phyloP scores from a whole-genome alignment of 2,888 invertebrate species.

The Brachyptera risi region DNA sequence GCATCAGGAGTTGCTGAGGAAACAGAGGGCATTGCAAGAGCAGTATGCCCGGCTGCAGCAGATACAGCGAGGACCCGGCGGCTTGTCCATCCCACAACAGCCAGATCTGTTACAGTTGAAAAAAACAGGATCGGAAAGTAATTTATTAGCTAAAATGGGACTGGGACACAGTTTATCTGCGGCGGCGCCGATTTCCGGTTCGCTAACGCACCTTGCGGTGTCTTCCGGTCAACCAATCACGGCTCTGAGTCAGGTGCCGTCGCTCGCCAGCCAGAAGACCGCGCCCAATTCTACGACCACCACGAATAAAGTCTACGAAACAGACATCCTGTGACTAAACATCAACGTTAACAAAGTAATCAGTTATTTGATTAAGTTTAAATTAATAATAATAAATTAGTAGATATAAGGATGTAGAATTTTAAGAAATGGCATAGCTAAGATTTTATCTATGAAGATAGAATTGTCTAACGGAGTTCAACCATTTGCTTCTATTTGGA shows the following conservation, averaged over 20 bases:
- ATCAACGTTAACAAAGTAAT: constrained; percentile 15
- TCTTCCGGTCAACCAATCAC: background rate
- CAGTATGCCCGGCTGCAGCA: constrained; percentile 87
- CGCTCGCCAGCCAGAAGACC: constrained; percentile 20
- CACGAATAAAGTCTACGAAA: constrained; percentile 83
- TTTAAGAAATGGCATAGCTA: background rate
- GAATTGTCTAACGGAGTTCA: background rate
- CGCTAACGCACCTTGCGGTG: constrained; percentile 57
- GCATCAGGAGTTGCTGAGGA: constrained; percentile 82
- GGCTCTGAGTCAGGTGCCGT: background rate
- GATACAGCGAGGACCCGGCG: constrained; percentile 69
- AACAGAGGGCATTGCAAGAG: constrained; percentile 84
- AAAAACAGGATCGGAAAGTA: constrained; percentile 86
- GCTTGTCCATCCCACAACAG: constrained; percentile 56
- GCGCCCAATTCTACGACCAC: constrained; percentile 48
- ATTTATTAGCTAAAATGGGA: constrained; percentile 78
- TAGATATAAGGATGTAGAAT: constrained; percentile 4
- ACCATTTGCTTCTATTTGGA: background rate
- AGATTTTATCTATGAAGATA: constrained; percentile 9
- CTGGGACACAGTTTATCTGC: constrained; percentile 53
- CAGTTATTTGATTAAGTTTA: constrained; percentile 20
- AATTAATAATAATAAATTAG: constrained; percentile 16
- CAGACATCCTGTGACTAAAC: constrained; percentile 81
- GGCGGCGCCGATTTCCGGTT: constrained; percentile 55
- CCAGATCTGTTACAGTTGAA: constrained; percentile 60